phyloP scores from a whole-genome alignment of 2,888 invertebrate species.

The Noctua janthe region DNA sequence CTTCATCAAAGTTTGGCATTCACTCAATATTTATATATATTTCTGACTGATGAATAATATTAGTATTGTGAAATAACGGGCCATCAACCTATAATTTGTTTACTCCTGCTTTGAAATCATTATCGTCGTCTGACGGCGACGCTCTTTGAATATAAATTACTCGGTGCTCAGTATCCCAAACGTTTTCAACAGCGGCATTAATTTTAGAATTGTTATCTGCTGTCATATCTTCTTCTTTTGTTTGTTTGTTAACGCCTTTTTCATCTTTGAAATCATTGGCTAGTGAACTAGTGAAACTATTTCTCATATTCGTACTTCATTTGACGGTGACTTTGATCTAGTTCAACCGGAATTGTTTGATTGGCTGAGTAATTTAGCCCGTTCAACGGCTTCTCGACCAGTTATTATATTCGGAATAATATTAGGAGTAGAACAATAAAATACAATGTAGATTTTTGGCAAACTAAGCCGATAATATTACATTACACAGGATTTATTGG shows the following conservation, averaged over 20 bases:
- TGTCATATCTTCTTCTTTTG: background rate
- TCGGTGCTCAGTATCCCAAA: background rate
- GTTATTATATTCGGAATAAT: background rate
- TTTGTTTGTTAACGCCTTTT: conserved; percentile 2
- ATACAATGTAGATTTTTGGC: background rate
- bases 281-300: background rate
- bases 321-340: background rate
- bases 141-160: conserved; percentile 10
- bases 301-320: background rate
- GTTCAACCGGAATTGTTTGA: conserved; percentile 5
- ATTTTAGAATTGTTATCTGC: background rate
- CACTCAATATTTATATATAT: conserved; percentile 55
- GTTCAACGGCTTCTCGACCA: background rate
- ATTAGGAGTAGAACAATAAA: background rate
- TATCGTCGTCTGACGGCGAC: conserved; percentile 1
- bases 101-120: conserved; percentile 42
- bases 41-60: conserved; percentile 19
- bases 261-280: conserved; percentile 6
- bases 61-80: conserved; percentile 45
- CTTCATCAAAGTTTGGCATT: conserved; percentile 61
- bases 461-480: background rate
- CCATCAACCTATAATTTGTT: conserved; percentile 47
- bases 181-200: background rate
- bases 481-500: background rate
- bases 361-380: conserved; percentile 15